Conservation (phyloP, 2,797 vertebrate species). For the Cryptoprocta ferox region DNA sequence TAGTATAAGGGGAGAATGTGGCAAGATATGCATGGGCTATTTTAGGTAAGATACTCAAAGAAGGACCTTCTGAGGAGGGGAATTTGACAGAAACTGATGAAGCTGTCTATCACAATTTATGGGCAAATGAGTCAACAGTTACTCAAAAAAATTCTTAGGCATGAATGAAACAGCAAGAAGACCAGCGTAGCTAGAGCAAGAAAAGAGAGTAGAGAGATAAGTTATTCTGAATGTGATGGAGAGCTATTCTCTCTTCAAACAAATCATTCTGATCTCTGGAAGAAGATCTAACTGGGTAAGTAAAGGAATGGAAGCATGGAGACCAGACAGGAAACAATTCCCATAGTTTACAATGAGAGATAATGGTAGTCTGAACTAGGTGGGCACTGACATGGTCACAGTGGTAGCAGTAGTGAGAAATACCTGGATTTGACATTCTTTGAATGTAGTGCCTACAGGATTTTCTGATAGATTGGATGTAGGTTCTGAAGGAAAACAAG, state of each 20-base stretch:
- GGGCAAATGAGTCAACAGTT: background rate
- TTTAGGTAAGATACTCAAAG: background rate
- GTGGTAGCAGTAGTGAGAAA: background rate
- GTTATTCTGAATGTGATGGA: background rate
- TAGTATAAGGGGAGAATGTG: background rate
- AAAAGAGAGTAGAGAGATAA: background rate
- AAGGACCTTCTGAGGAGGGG: background rate
- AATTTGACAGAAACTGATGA: background rate
- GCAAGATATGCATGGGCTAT: background rate
- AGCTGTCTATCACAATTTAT: background rate
- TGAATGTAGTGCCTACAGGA: background rate
- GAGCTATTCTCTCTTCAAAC: background rate
- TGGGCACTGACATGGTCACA: background rate
- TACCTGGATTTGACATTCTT: background rate
- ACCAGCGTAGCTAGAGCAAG: background rate
- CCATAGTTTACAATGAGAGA: background rate
- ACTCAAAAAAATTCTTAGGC: background rate
- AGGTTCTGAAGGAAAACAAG: background rate
- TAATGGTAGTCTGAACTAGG: background rate
- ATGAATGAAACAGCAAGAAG: background rate
- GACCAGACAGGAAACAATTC: background rate
- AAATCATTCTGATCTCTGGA: background rate
- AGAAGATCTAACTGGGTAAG: background rate
- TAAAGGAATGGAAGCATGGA: background rate
- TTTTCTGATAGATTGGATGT: background rate